Evolutionary conservation across 37 sponge, comb jelly and placozoan species (phyloP), one percentile per base, ranked within the genome.

Genomic region (Cladorhizidae sp.): DNA sequence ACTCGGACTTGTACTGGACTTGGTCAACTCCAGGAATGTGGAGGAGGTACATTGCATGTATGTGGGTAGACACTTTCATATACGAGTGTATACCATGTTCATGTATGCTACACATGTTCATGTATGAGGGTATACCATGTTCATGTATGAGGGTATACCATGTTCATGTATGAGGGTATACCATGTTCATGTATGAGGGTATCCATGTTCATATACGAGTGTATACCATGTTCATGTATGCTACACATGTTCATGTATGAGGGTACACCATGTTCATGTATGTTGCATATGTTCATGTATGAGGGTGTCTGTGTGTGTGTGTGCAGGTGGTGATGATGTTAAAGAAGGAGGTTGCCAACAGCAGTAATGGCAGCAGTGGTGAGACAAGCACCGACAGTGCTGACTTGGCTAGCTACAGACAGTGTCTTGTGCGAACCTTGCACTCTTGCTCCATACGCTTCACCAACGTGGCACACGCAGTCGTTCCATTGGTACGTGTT

Each of bases 11-110:
- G 93, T 94, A 21, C 79, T 97, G 76, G 90, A 92, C 23, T 93
- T 99, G 50, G 83, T 96, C 51, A 87, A 88, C 52, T 81, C 91
- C 20, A 89, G 91, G 76, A 99, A 85, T 43, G 89, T 96, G 43
- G 95, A 94, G 40, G 99, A 98, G 92, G 98, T 98, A 50, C 42
- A 75, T n/a, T n/a, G n/a, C n/a, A n/a, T n/a, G n/a, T n/a, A n/a
- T n/a, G n/a, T n/a, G n/a, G n/a, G n/a, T 14, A 54, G 14, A 20
- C 14, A 20, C 56, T 54, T 18, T 18, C 56, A 14, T 18, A 20
- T 14, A 54, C 17, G 18, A 54, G 18, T 54, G 14, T 20, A 54
- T 54, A 54, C 14, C 18, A 54, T 18, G 18, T 54, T n/a, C n/a
- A n/a, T n/a, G n/a, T n/a, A n/a, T 61, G 6, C n/a, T 54, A 22